A percentile compares a stretch with the other conserved stretches of the same genome.
Conservation (phyloP, 2,888 invertebrate genomes). For the Diarsia rubi region DNA sequence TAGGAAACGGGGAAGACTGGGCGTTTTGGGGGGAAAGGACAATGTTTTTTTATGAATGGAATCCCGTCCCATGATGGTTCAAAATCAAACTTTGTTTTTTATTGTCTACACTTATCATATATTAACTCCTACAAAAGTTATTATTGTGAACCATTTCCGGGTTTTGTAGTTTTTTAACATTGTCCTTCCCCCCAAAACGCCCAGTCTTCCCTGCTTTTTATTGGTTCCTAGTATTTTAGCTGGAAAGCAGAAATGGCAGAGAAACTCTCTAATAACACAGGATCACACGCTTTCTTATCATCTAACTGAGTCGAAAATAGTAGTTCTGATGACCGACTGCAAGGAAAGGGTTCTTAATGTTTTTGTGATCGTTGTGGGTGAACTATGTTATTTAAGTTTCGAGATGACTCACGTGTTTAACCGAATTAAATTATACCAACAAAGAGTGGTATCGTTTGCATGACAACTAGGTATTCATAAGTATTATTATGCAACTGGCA, state of each 20-base stretch:
- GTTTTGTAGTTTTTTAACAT: too few species aligned
- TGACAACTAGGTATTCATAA: conserved; percentile 1
- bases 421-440: conserved; percentile 5
- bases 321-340: too few species aligned
- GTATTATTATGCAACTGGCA: conserved; percentile 9
- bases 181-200: too few species aligned
- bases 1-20: background rate
- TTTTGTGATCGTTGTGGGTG: too few species aligned
- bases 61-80: too few species aligned
- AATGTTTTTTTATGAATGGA: too few species aligned
- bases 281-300: background rate
- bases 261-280: background rate
- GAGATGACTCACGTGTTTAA: background rate
- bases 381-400: background rate
- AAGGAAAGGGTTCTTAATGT: too few species aligned
- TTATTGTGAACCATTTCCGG: too few species aligned
- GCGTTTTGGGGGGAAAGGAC: too few species aligned
- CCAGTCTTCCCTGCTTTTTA: background rate
- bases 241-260: background rate
- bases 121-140: too few species aligned
- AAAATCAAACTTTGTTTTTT: too few species aligned
- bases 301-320: background rate
- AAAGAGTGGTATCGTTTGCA: background rate
- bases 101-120: too few species aligned
- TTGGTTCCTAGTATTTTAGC: background rate